Evolutionary conservation across 2,113 vertebrate species (phyloP), one percentile per base, ranked within the genome.

Genomic region (Hydrolagus affinis): DNA sequence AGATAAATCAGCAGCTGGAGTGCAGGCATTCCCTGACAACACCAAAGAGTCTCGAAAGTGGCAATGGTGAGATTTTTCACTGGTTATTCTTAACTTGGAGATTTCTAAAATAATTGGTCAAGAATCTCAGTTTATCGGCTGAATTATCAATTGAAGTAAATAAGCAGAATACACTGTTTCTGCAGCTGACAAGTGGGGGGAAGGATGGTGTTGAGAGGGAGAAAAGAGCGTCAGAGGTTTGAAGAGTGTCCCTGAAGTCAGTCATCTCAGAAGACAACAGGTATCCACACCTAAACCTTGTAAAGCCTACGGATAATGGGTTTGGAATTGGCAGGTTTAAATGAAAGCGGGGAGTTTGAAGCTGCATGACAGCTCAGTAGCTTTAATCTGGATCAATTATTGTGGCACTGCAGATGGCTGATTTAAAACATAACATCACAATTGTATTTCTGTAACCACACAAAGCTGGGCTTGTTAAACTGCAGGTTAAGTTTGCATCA

Each of bases 141-240:
- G 28, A 15, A 56, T 23, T 28, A 62, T 23, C 4, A 10, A 12
- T 9, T n/a, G 0, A 21, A n/a, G 56, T 59, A n/a, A n/a, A 77
- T 77, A 19, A 78, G 59, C 76, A 78, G 76, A 78, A 78, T 78
- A n/a, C 76, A 62, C 6, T 6, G 10, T 78, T 10, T 77, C 75
- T 4, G 62, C 57, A 4, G 4, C n/a, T 44, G 23, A 62, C 11
- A 30, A 32, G 25, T 30, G 72, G 44, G 30, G 21, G 2, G 4
- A 0, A 73, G 25, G 71, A 44, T 44, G n/a, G 69, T 6, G 69
- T 25, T 9, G 44, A 4, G 15, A 11, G 56, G 17, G 23, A 59
- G 19, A 77, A 77, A 21, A 59, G 56, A 44, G 19, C 56, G 10
- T 77, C 56, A 23, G 76, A 78, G 57, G 57, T 25, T 78, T 78